Percentiles rank a stretch among this genome's conserved stretches.
Conservation (phyloP, 2,797 vertebrate genomes). For the Chromis chromis region DNA sequence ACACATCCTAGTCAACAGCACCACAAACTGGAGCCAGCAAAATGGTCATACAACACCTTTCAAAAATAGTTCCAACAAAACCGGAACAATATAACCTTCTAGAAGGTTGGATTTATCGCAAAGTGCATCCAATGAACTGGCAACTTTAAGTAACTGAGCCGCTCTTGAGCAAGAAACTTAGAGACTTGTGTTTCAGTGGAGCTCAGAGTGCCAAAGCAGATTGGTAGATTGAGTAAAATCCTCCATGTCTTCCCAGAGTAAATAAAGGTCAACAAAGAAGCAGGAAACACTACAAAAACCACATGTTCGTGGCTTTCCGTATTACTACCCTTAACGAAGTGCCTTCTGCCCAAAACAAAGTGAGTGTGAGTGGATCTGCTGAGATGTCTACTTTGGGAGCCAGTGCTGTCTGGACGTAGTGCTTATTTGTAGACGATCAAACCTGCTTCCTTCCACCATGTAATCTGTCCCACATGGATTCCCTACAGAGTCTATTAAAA, state of each 20-base stretch:
- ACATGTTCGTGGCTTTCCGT: slow-evolving; percentile 42
- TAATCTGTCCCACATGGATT: slow-evolving; percentile 82
- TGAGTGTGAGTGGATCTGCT: slow-evolving; percentile 72
- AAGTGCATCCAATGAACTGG: neutral
- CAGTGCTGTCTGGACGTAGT: slow-evolving; percentile 51
- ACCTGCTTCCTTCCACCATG: slow-evolving; percentile 70
- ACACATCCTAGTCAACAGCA: neutral
- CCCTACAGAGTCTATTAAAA: slow-evolving; percentile 66
- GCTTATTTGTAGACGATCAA: slow-evolving; percentile 82
- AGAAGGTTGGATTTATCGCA: neutral
- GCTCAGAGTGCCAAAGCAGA: too few relatives aligned
- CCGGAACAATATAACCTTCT: neutral
- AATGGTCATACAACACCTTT: neutral
- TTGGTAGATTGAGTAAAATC: neutral
- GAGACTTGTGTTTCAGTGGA: neutral
- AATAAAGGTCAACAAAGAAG: slow-evolving; percentile 25
- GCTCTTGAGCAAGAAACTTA: neutral
- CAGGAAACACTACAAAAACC: slow-evolving; percentile 35
- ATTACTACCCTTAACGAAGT: slow-evolving; percentile 48
- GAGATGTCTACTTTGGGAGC: slow-evolving; percentile 69
- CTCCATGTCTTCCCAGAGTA: slow-evolving; percentile 1
- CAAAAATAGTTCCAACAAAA: neutral
- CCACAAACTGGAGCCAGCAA: neutral
- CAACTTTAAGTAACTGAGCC: neutral
- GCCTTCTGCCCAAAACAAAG: slow-evolving; percentile 61